Evolutionary conservation across 2,113 vertebrate genomes (phyloP).

Genomic region (Nerophis ophidion): DNA sequence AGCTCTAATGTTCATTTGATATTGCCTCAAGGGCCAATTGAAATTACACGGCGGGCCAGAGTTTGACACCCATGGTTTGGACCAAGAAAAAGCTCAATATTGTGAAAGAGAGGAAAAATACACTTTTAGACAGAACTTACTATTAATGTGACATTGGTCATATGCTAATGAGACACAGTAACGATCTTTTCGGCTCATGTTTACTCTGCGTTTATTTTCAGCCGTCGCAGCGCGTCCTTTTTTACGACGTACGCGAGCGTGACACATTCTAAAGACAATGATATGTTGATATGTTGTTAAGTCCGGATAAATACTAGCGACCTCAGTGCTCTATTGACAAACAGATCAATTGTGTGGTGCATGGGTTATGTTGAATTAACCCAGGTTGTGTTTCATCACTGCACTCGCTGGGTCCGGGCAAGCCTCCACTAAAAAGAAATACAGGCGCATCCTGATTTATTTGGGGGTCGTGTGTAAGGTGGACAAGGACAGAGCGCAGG

Average conservation of each 20-base stretch:
- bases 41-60: no score
- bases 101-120: no score
- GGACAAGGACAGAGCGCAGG: conserved; percentile 10
- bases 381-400: conserved; percentile 32
- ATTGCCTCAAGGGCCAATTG: no score
- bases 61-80: no score
- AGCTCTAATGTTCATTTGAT: no score
- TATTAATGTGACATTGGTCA: no score
- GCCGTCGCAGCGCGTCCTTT: conserved; percentile 4
- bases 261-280: conserved; percentile 45
- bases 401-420: conserved; percentile 9
- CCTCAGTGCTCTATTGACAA: conserved; percentile 25
- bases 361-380: conserved; percentile 41
- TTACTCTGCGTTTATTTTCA: not conserved
- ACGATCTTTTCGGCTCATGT: not conserved
- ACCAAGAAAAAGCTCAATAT: no score
- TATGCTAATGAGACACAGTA: no score
- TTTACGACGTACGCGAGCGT: not conserved
- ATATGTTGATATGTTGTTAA: conserved; percentile 38
- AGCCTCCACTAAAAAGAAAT: conserved; percentile 9
- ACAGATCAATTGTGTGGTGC: conserved; percentile 41
- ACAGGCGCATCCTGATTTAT: conserved; percentile 33
- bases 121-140: no score
- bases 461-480: conserved; percentile 2
- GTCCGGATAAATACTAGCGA: conserved; percentile 39